Percentiles rank a stretch among this genome's conserved stretches.
Conservation (phyloP, 2,888 invertebrate genomes). For the Fragum whitleyi region DNA sequence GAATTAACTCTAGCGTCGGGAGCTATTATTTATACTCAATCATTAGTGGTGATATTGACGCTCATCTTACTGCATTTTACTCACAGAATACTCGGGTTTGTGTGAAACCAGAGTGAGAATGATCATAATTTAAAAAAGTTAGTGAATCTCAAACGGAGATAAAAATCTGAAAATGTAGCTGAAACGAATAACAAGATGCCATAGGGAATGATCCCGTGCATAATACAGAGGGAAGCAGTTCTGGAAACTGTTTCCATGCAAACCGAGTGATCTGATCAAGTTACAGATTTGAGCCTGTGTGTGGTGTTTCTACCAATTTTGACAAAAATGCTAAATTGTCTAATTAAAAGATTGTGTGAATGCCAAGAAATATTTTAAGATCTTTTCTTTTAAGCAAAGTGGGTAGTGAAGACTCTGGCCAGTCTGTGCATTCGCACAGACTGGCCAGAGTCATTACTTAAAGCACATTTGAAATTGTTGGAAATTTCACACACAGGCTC, state of each 20-base stretch:
- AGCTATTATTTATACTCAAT: conserved; percentile 52
- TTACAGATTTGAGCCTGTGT: no score
- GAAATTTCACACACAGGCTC: no score
- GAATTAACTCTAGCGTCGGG: conserved; percentile 52
- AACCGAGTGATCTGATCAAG: not conserved
- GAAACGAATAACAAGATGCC: conserved; percentile 15
- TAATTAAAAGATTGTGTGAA: no score
- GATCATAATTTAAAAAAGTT: not conserved
- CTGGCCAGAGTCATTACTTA: no score
- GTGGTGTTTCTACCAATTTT: no score
- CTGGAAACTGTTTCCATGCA: conserved; percentile 17
- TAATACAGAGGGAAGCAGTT: conserved; percentile 23
- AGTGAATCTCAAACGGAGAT: conserved; percentile 25
- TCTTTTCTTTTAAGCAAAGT: no score
- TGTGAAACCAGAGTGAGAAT: conserved; percentile 36
- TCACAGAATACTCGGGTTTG: conserved; percentile 49
- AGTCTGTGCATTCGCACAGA: no score
- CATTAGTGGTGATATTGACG: conserved; percentile 52
- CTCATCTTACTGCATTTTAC: conserved; percentile 53
- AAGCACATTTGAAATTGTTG: no score
- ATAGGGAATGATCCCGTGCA: conserved; percentile 6
- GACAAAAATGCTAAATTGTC: no score
- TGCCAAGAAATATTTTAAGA: no score
- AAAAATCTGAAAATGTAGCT: not conserved
- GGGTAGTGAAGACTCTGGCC: no score